These are phyloP conservation scores for Eulemur rufifrons DNA, from an alignment of 2,113 vertebrate genomes.

Conservation along the genomic window DNA sequence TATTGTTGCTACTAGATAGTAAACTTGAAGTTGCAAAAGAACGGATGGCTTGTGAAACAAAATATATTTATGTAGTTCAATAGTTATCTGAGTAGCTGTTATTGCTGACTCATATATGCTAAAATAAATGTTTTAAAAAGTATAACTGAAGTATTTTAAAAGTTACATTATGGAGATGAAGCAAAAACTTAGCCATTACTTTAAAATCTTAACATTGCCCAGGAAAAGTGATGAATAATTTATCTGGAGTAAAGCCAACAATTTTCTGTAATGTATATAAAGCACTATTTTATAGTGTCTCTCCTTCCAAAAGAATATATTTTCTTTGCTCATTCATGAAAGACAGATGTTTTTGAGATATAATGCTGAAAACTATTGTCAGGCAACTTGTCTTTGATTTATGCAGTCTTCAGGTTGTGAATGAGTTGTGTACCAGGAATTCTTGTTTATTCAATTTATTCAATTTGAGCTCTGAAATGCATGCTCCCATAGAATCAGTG, in stretches of 20 bases:
- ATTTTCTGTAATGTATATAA: background rate
- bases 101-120: constrained; percentile 20
- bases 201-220: constrained; percentile 3
- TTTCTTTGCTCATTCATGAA: constrained; percentile 7
- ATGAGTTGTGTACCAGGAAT: background rate
- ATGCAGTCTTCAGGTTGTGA: background rate
- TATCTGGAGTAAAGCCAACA: constrained; percentile 34
- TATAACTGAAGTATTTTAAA: constrained; percentile 20
- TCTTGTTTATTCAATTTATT: background rate
- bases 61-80: background rate
- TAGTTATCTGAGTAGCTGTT: constrained; percentile 24
- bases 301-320: background rate
- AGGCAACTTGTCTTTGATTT: background rate
- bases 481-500: background rate
- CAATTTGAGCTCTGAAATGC: background rate
- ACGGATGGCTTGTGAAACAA: background rate
- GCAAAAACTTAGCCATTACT: background rate
- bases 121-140: constrained; percentile 22
- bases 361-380: background rate
- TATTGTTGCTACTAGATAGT: background rate
- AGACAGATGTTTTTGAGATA: background rate
- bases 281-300: constrained; percentile 32
- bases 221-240: constrained; percentile 56
- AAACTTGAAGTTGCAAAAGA: background rate
- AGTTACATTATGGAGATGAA: constrained; percentile 35